These are phyloP conservation scores for Thecocarcelia acutangulata DNA, from an alignment of 2,888 invertebrate genomes.

Conservation along the genomic window DNA sequence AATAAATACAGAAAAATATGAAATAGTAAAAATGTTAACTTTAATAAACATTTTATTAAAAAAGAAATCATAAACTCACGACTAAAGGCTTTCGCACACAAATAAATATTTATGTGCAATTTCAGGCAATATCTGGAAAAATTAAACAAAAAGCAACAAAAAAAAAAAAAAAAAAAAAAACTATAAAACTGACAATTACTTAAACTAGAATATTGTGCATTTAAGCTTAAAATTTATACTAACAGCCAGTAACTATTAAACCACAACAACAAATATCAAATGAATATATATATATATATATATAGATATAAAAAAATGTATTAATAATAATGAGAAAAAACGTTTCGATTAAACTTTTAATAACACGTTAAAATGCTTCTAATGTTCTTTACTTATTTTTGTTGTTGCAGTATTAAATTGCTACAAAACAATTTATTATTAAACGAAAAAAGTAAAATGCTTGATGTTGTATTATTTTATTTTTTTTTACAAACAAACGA, in stretches of 20 bases:
- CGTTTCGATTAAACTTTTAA: constrained; percentile 71
- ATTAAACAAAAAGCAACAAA: not conserved
- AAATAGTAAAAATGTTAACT: constrained; percentile 24
- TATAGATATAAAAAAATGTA: constrained; percentile 13
- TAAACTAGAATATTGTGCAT: constrained; percentile 66
- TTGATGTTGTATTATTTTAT: constrained; percentile 39
- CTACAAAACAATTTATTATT: constrained; percentile 13
- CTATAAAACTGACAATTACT: constrained; percentile 58
- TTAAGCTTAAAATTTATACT: constrained; percentile 64
- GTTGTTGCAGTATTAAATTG: constrained; percentile 35
- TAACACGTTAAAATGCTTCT: constrained; percentile 69
- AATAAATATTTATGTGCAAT: constrained; percentile 29
- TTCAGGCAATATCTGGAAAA: constrained; percentile 21
- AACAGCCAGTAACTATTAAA: constrained; percentile 43
- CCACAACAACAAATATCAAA: constrained; percentile 37
- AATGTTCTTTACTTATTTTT: constrained; percentile 29
- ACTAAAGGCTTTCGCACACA: constrained; percentile 5
- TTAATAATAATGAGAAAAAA: constrained; percentile 64
- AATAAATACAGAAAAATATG: constrained; percentile 14
- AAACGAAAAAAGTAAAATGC: constrained; percentile 34
- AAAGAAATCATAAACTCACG: constrained; percentile 1
- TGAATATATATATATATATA: too few relatives aligned
- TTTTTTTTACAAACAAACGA: constrained; percentile 40
- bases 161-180: not conserved
- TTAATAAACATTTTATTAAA: not conserved